Base-by-base conservation (phyloP, 2,113 vertebrate genomes). In the Ornithorhynchus anatinus region DNA sequence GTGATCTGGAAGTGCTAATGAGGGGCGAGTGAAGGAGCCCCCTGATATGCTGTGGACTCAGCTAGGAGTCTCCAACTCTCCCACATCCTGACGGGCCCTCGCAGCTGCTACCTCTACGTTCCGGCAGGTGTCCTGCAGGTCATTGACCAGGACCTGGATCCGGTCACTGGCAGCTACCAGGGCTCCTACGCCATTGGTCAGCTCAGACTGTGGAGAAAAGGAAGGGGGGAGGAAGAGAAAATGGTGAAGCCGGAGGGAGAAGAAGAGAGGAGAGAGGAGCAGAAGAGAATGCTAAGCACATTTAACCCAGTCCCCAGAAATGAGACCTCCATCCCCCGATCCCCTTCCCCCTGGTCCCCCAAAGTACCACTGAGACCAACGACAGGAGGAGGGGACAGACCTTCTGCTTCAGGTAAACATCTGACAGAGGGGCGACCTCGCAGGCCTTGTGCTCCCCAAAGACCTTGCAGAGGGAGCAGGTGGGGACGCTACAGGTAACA, bases 401-500 rank as follows among this genome's bases (percentile, higher is more conserved):
- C 93, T 94, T 94, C 73, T 92, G 82, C 44, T 92, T 86, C 80
- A 89, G 84, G 77, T 82, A 91, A 81, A 94, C 40, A 22, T 92
- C 90, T 0, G 79, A 57, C 44, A 95, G 84, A 3, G 94, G 92
- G 14, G 91, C 89, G 61, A 95, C 94, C 62, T 86, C 70, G 17
- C 93, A 94, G 42, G 86, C 64, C 71, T 85, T 91, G 80, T 95
- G 94, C 16, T 86, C 84, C 2, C 94, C 94, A 7, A 95, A 95
- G 48, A 95, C 94, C 69, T 94, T 94, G 69, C 94, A 95, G 17
- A 95, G 92, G 9, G 94, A 95, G 27, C 94, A 95, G 7, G 93
- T 94, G 23, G 93, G 90, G 10, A 87, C 39, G 42, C 90, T 86
- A 53, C 94, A 95, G 25, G 81, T 92, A 51, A 92, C 60, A 10